Conservation (phyloP, 2,888 invertebrate species). For the Agonopterix arenella region DNA sequence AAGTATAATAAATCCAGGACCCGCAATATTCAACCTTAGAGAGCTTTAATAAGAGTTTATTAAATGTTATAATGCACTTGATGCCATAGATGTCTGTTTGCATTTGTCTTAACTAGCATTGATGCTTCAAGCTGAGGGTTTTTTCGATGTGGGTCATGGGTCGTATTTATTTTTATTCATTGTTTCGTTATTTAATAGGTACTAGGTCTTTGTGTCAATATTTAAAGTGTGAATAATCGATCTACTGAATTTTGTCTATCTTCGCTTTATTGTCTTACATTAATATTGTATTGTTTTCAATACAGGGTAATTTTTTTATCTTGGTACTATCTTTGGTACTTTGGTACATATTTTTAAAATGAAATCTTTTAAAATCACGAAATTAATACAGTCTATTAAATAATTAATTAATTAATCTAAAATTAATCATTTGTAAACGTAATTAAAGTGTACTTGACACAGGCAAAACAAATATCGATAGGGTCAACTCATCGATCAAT, state of each 20-base stretch:
- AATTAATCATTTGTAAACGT: conserved; percentile 24
- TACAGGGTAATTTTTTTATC: too few relatives aligned
- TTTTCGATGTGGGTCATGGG: conserved; percentile 28
- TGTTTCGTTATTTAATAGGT: background rate
- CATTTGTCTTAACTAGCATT: conserved; percentile 10
- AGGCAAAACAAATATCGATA: conserved; percentile 44
- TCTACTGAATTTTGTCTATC: too few relatives aligned
- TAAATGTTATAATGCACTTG: background rate
- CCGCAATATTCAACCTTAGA: too few relatives aligned
- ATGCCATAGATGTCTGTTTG: conserved; percentile 2
- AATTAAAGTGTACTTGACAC: conserved; percentile 57
- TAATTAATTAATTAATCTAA: too few relatives aligned
- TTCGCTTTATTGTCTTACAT: too few relatives aligned
- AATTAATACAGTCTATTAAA: conserved; percentile 9
- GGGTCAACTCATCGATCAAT: conserved; percentile 59
- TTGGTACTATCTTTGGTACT: too few relatives aligned
- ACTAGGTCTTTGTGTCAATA: conserved; percentile 6
- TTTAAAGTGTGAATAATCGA: too few relatives aligned
- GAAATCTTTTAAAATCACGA: too few relatives aligned
- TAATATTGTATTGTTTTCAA: too few relatives aligned
- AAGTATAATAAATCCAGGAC: too few relatives aligned
- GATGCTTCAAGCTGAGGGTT: conserved; percentile 15
- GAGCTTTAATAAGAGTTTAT: background rate
- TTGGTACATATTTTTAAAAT: too few relatives aligned
- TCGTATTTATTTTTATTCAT: conserved; percentile 10